phyloP scores from a whole-genome alignment of 2,888 invertebrate genomes.

The Hirtodrosophila alboralis region DNA sequence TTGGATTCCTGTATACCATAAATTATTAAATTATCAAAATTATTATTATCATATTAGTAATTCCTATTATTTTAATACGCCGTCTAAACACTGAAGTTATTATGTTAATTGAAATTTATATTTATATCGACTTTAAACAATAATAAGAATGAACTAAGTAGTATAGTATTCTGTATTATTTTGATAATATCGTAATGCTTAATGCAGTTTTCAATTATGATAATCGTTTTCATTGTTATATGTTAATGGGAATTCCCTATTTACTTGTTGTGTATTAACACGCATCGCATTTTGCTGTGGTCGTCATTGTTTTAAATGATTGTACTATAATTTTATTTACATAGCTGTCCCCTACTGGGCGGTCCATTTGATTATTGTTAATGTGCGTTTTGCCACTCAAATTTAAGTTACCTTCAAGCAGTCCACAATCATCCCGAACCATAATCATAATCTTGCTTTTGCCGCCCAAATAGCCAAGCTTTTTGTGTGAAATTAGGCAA shows the following conservation, averaged over 20 bases:
- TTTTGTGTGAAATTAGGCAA: too few relatives aligned
- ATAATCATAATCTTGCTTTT: constrained; percentile 14
- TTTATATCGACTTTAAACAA: too few relatives aligned
- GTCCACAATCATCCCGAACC: constrained; percentile 3
- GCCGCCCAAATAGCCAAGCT: constrained; percentile 1
- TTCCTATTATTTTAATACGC: too few relatives aligned
- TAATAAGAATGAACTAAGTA: too few relatives aligned
- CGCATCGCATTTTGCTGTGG: neutral
- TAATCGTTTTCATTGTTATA: neutral
- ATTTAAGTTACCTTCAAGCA: constrained; percentile 6
- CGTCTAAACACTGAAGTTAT: too few relatives aligned
- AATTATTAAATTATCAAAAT: too few relatives aligned
- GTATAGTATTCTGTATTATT: too few relatives aligned
- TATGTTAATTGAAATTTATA: too few relatives aligned
- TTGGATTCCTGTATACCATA: too few relatives aligned
- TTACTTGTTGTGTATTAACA: neutral
- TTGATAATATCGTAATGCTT: too few relatives aligned
- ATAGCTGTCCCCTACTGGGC: neutral
- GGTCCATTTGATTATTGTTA: constrained; percentile 25
- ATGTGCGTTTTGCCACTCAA: constrained; percentile 15
- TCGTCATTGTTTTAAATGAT: constrained; percentile 17
- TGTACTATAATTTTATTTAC: constrained; percentile 25
- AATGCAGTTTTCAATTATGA: too few relatives aligned
- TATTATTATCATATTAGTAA: too few relatives aligned
- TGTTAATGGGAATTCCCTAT: neutral